Base-by-base conservation (phyloP, 1,140 invertebrate genomes). In the Drosophila kepulauana region DNA sequence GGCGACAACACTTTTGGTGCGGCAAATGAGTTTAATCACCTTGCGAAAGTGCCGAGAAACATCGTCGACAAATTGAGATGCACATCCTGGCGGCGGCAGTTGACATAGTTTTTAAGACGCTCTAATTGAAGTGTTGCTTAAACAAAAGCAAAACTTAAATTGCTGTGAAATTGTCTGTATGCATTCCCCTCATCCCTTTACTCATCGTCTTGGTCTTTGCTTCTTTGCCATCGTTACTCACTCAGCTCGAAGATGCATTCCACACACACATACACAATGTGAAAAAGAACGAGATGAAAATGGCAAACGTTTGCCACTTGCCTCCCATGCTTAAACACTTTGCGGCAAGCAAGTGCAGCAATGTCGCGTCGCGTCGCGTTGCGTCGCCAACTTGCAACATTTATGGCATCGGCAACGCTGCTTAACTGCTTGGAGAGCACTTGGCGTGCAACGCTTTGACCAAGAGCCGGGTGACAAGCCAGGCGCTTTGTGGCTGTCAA, bases 61-160 rank as follows among this genome's bases (percentile, higher is more conserved):
- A 67, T 73, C 3, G 64, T 59, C 38, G 33, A 43, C 68, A 71
- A 65, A 89, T 52, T 78, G 63, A 56, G 64, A 43, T 79, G 41
- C 63, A 56, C 59, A 71, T 52, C 51, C 25, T 67, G 59, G 35
- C 61, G 59, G 35, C 61, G 61, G 10, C 79, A 80, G 84, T 88
- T 88, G 85, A 88, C 84, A 88, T 69, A 88, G 69, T 88, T 89
- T 85, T 68, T 70, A 77, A 88, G 84, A 66, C 68, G 77, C 76
- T 89, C 70, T 88, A 84, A 88, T 88, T 88, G 80, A 88, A 88
- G 84, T 89, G 84, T 88, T 89, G 84, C 85, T 89, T 88, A 88
- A 88, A 88, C 84, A 89, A 89, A 88, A 89, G 84, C 65, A 80
- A 84, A 88, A 84, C 84, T 88, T 88, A 88, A 88, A 88, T 88